Conservation (phyloP, 2,797 vertebrate genomes). For the Sparus aurata region DNA sequence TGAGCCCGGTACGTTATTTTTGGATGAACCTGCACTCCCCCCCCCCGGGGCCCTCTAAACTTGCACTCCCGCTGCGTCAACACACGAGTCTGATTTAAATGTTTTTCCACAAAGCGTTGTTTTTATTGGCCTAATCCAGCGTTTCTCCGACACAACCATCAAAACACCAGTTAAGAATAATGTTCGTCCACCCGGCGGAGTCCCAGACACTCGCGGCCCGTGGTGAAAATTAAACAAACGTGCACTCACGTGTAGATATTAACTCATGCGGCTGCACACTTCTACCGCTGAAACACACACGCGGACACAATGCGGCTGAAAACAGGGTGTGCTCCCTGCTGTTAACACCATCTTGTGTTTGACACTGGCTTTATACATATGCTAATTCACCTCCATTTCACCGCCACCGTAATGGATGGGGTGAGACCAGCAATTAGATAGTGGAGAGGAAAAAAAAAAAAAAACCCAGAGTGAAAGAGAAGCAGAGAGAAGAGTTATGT, state of each 20-base stretch:
- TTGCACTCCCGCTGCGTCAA: neutral
- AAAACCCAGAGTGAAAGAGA: constrained; percentile 38
- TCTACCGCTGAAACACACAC: constrained; percentile 37
- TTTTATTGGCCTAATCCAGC: neutral
- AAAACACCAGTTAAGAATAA: neutral
- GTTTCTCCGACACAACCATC: neutral
- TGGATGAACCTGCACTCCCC: neutral
- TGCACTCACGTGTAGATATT: constrained; percentile 48
- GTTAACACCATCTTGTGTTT: constrained; percentile 80
- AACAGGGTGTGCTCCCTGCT: constrained; percentile 64
- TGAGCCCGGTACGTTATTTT: neutral
- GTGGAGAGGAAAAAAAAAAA: constrained; percentile 21
- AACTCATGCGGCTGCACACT: constrained; percentile 17
- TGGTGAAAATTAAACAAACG: constrained; percentile 51
- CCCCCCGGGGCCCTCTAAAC: neutral
- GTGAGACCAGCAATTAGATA: constrained; percentile 74
- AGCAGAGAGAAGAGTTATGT: constrained; percentile 32
- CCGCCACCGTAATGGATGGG: constrained; percentile 73
- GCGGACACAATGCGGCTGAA: constrained; percentile 47
- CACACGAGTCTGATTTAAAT: constrained; percentile 3
- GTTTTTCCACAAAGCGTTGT: constrained; percentile 3
- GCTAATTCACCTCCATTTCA: constrained; percentile 79
- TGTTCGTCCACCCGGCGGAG: neutral
- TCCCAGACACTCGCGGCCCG: neutral
- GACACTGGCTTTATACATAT: constrained; percentile 78